Evolutionary conservation across 2,113 vertebrate species (phyloP).

Genomic region (Nestor notabilis): DNA sequence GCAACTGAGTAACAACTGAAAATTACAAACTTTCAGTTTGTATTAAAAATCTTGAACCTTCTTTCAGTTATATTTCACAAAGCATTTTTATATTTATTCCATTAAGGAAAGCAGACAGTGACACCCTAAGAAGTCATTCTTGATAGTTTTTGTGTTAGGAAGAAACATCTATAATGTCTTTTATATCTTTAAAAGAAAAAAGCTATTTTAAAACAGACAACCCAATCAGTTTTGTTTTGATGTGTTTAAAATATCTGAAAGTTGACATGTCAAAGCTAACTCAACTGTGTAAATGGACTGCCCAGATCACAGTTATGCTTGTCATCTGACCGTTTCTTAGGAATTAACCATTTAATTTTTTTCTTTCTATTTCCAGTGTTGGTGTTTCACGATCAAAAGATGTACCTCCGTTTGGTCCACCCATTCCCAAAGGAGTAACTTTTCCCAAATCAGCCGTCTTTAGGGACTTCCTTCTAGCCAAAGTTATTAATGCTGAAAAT

Average conservation of each 20-base stretch:
- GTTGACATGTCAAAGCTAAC: not conserved
- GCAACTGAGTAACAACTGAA: not conserved
- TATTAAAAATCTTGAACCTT: not conserved
- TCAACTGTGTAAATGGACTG: not conserved
- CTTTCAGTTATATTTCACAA: not conserved
- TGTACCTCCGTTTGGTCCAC: constrained; percentile 93
- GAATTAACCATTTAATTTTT: not conserved
- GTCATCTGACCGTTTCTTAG: not conserved
- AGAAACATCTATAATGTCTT: not conserved
- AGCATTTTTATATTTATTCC: not conserved
- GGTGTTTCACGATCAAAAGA: constrained; percentile 97
- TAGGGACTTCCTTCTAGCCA: constrained; percentile 98
- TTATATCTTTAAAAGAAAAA: not conserved
- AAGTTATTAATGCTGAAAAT: constrained; percentile 98
- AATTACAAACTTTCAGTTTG: not conserved
- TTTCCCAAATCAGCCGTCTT: constrained; percentile 98
- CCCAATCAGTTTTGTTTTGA: not conserved
- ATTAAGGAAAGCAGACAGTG: not conserved
- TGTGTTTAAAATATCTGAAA: not conserved
- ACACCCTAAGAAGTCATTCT: not conserved
- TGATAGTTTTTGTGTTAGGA: not conserved
- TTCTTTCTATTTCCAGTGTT: constrained; percentile 76
- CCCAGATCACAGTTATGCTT: not conserved
- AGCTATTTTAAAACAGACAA: not conserved
- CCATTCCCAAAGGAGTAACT: constrained; percentile 95